These are phyloP conservation scores for Uria aalge DNA, from an alignment of 2,113 vertebrate species.

Conservation along the genomic window DNA sequence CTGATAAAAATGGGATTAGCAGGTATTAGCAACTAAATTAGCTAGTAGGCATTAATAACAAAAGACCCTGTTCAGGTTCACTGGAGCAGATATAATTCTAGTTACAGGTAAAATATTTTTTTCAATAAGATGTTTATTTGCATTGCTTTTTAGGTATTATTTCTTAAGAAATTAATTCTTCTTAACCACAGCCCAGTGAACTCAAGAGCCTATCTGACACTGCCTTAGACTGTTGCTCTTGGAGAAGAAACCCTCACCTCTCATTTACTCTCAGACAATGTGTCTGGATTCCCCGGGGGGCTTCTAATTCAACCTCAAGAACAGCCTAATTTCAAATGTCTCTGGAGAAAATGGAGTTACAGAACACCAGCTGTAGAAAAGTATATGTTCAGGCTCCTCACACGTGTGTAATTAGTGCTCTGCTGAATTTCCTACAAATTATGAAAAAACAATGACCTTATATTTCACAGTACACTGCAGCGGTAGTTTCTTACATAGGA, in stretches of 20 bases:
- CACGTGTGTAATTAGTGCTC: neutral
- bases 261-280: neutral
- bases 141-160: neutral
- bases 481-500: neutral
- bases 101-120: neutral
- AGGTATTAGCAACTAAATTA: slow-evolving; percentile 45
- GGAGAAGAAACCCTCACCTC: neutral
- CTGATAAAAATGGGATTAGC: slow-evolving; percentile 47
- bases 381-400: neutral
- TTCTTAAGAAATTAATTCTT: neutral
- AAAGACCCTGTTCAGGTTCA: neutral
- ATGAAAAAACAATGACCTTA: neutral
- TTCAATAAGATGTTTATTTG: neutral
- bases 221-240: neutral
- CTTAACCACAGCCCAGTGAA: neutral
- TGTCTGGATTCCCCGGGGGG: neutral
- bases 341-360: neutral
- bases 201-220: neutral
- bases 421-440: neutral
- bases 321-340: neutral
- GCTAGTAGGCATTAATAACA: neutral
- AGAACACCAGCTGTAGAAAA: neutral
- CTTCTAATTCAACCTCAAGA: neutral
- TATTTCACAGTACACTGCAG: neutral
- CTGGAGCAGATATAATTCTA: slow-evolving; percentile 10